phyloP scores from a whole-genome alignment of 2,113 vertebrate species.

The Daboia siamensis region DNA sequence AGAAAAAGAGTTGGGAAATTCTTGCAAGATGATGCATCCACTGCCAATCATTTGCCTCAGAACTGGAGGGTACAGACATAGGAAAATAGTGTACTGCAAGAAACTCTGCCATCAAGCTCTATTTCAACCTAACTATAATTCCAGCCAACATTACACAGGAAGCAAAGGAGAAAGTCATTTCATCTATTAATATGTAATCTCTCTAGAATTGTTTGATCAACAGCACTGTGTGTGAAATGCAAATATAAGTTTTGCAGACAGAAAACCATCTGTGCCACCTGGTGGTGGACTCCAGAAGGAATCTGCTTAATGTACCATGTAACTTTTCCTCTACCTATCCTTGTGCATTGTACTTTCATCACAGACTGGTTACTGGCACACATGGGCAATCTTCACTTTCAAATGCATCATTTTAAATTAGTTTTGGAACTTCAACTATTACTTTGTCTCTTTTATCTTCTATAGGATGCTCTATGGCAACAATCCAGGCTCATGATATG shows the following conservation, averaged over 20 bases:
- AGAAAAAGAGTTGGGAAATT: neutral
- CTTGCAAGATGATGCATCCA: neutral
- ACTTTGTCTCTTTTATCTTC: constrained; percentile 23
- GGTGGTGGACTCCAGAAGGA: neutral
- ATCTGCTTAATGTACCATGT: neutral
- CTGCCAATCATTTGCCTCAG: neutral
- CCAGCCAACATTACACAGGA: neutral
- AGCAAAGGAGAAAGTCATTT: neutral
- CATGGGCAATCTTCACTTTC: neutral
- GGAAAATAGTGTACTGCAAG: neutral
- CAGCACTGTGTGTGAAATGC: neutral
- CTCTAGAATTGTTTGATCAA: neutral
- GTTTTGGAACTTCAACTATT: neutral
- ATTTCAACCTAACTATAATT: neutral
- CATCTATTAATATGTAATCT: neutral
- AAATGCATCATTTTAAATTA: fast-evolving
- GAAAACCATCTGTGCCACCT: constrained; percentile 4
- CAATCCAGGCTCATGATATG: neutral
- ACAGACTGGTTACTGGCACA: neutral
- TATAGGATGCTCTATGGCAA: constrained; percentile 32
- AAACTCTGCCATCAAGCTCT: neutral
- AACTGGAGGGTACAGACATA: neutral
- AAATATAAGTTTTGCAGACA: neutral
- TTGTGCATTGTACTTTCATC: neutral
- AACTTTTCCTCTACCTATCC: neutral